A percentile compares a stretch with the other conserved stretches of the same genome.
Conservation (phyloP, 1,140 invertebrate species). For the Calephelis nemesis region DNA sequence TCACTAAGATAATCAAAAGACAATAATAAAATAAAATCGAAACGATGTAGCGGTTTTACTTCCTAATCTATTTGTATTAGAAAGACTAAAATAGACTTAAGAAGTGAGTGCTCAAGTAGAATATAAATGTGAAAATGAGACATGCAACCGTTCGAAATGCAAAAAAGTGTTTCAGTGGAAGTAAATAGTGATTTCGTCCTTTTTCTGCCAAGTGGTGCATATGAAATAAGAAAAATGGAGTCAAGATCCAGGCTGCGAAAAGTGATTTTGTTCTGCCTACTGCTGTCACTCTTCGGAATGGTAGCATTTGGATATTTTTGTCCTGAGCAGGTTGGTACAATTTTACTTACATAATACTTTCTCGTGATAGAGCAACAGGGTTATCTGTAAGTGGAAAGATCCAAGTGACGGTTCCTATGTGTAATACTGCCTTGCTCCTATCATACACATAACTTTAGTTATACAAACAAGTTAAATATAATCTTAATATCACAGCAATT, state of each 20-base stretch:
- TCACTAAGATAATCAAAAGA: conserved; percentile 48
- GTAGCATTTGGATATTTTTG: conserved; percentile 93
- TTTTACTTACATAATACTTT: background rate
- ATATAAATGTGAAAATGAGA: conserved; percentile 76
- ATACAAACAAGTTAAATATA: no score
- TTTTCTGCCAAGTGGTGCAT: conserved; percentile 83
- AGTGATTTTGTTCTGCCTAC: conserved; percentile 88
- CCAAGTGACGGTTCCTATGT: no score
- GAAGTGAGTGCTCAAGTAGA: conserved; percentile 49
- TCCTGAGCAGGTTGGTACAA: conserved; percentile 84
- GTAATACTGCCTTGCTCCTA: background rate
- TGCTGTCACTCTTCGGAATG: conserved; percentile 89
- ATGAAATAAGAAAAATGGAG: conserved; percentile 89
- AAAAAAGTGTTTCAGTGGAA: conserved; percentile 88
- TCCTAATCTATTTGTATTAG: conserved; percentile 28
- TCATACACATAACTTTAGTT: no score
- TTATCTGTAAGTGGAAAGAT: no score
- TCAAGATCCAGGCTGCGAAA: conserved; percentile 85
- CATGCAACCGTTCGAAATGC: conserved; percentile 80
- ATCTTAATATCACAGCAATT: no score
- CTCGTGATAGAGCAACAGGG: no score
- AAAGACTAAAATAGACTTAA: conserved; percentile 40
- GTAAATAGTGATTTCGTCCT: conserved; percentile 87
- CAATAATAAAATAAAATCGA: conserved; percentile 47
- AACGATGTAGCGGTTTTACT: conserved; percentile 34